Conservation (phyloP, 2,113 vertebrate genomes). For the Catagonus wagneri region DNA sequence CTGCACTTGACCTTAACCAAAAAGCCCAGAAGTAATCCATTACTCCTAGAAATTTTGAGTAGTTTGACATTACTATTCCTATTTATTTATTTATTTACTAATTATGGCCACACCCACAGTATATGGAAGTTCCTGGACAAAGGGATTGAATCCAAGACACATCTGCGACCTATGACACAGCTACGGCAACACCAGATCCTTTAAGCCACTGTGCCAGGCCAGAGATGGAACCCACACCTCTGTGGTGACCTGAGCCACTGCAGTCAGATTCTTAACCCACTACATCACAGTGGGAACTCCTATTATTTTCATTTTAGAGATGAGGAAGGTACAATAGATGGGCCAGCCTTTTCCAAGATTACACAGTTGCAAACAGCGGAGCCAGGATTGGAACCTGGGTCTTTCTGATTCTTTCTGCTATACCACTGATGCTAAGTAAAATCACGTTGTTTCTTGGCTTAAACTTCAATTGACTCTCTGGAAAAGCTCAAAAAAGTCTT, state of each 20-base stretch:
- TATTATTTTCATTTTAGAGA: not conserved
- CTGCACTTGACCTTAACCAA: not conserved
- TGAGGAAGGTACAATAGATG: not conserved
- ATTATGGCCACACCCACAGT: no score
- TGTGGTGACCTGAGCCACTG: no score
- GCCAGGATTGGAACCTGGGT: not conserved
- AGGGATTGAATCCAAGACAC: no score
- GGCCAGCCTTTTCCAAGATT: not conserved
- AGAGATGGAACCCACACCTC: no score
- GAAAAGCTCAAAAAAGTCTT: slow-evolving; percentile 38
- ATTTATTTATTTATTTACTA: no score
- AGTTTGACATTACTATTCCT: not conserved
- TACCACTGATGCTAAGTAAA: not conserved
- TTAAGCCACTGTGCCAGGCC: no score
- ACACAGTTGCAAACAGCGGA: not conserved
- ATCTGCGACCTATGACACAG: no score
- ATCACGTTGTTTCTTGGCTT: slow-evolving; percentile 14
- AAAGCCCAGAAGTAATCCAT: no score
- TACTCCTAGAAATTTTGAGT: slow-evolving; percentile 8
- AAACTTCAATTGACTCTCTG: not conserved
- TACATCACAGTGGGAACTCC: no score
- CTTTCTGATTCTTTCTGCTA: not conserved
- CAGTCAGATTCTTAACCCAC: no score
- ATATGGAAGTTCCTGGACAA: no score
- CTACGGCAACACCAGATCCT: no score